A percentile compares a stretch with the other conserved stretches of the same genome.
Evolutionary conservation across 2,888 invertebrate genomes (phyloP).

Genomic region (Eugnorisma glareosa): DNA sequence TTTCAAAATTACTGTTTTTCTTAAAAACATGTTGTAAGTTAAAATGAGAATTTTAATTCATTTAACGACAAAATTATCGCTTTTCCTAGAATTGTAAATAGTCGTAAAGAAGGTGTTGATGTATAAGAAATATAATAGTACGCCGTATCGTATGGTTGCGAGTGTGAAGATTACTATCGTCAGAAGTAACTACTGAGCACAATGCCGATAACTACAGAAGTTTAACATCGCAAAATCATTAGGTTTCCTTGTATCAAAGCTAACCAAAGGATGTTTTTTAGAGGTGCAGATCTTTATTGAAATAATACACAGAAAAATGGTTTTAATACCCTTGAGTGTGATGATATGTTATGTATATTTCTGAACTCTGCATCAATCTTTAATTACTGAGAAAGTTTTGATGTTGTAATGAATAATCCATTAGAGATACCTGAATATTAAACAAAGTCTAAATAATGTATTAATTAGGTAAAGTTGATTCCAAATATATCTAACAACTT

Average conservation of each 20-base stretch:
- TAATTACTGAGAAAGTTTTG: neutral
- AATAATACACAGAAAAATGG: too few species aligned
- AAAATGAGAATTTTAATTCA: neutral
- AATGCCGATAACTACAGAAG: neutral
- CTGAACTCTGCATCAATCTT: neutral
- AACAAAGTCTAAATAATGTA: neutral
- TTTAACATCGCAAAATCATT: neutral
- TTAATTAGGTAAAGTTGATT: too few species aligned
- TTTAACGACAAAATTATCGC: conserved; percentile 16
- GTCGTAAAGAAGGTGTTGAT: conserved; percentile 22
- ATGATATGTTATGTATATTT: neutral
- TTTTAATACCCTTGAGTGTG: too few species aligned
- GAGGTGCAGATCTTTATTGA: too few species aligned
- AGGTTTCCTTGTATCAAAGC: neutral
- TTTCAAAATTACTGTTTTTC: neutral
- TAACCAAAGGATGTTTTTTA: too few species aligned
- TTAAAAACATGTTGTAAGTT: conserved; percentile 2
- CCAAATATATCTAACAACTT: neutral
- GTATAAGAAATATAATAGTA: conserved; percentile 36
- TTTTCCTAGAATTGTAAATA: conserved; percentile 13
- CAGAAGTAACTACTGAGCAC: conserved; percentile 18
- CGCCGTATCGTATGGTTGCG: conserved; percentile 5
- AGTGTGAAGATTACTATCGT: conserved; percentile 51
- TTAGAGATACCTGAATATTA: neutral
- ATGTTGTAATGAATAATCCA: conserved; percentile 5